Conservation (phyloP, 2,888 invertebrate species). For the Poecilobothrus nobilitatus region DNA sequence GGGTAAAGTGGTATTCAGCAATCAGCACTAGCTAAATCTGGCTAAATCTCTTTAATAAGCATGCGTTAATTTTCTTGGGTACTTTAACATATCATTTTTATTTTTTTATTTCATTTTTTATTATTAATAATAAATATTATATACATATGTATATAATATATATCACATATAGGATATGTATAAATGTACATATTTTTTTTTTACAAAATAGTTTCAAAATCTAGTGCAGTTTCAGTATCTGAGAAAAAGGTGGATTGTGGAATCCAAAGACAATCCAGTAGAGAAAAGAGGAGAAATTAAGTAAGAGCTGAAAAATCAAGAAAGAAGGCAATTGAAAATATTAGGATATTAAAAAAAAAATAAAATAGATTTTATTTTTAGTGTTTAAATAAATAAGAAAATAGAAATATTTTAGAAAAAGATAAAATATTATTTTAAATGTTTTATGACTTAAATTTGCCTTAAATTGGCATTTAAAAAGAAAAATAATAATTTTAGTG, state of each 20-base stretch:
- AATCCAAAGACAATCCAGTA: not conserved
- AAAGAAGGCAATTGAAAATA: constrained; percentile 1
- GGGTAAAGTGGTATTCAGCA: too few relatives aligned
- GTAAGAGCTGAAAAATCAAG: constrained; percentile 1
- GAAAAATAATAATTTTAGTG: not conserved
- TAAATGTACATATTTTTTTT: too few relatives aligned
- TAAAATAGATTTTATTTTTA: not conserved
- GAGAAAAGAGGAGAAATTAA: constrained; percentile 3
- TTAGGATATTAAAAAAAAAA: not conserved
- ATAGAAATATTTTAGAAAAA: not conserved
- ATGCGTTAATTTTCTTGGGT: not conserved
- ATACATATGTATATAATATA: too few relatives aligned
- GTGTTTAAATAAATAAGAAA: not conserved
- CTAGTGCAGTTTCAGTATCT: too few relatives aligned
- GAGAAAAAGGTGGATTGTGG: not conserved
- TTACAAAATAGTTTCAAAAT: too few relatives aligned
- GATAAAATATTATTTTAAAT: not conserved
- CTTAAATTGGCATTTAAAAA: not conserved
- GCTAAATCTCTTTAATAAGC: not conserved
- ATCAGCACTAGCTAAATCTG: too few relatives aligned
- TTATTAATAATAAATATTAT: too few relatives aligned
- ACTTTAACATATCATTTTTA: not conserved
- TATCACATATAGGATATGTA: too few relatives aligned
- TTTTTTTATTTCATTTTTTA: too few relatives aligned
- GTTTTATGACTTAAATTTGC: not conserved